Base-by-base conservation (phyloP, 2,797 vertebrate genomes). In the Tangara arthus region DNA sequence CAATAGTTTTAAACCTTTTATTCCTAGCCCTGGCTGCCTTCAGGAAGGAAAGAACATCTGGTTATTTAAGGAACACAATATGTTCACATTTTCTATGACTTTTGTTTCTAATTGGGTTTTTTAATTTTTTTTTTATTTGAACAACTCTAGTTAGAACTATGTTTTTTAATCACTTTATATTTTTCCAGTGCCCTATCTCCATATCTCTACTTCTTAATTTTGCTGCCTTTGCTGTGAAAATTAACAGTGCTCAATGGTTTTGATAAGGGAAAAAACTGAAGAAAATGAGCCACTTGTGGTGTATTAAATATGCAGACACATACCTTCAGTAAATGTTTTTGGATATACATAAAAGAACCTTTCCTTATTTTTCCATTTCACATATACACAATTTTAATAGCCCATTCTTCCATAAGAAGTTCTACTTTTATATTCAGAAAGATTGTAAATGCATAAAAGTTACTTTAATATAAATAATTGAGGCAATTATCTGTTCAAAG, bases 81-180 rank as follows among this genome's bases (percentile, higher is more conserved):
- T 98, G 98, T 97, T 98, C 98, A 98, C 98, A 98, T 98, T 98
- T 98, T 98, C 98, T 98, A 98, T 98, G 98, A 98, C 98, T 98
- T 98, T 98, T 98, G 97, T 98, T 98, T 98, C 98, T 98, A 98
- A 98, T 98, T 98, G 98, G 98, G 97, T 98, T 98, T 98, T 97
- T 97, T 1, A 97, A 94, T 76, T 97, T 98, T 98, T 97, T 97
- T 97, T 97, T 96, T 89, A 97, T 97, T 97, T 97, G 95, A 98
- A 97, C 97, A 98, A 97, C 96, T 97, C 92, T 95, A 97, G 96
- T 98, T 96, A 97, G 96, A 98, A 97, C 97, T 96, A 96, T 96
- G 97, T 90, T 98, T 98, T 98, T 98, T 97, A 97, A 98, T 98
- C 96, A 97, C 97, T 98, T 98, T 95, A 96, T 97, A 96, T 98